phyloP scores from a whole-genome alignment of 1,140 invertebrate species.

The Drosophila ercepeae region DNA sequence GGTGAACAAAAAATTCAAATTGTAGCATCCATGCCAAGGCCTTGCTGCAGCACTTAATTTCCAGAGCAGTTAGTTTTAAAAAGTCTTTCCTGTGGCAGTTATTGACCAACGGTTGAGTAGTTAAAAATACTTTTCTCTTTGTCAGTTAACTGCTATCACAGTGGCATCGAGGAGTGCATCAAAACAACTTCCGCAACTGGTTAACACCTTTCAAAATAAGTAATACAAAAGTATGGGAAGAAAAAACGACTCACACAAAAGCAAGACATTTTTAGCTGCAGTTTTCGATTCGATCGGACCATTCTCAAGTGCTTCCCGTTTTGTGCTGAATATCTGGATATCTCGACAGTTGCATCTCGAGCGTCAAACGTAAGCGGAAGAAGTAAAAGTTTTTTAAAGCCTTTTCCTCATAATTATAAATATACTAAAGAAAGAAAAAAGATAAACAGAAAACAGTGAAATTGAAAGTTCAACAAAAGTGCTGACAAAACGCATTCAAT shows the following conservation, averaged over 20 bases:
- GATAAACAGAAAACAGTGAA: slow-evolving; percentile 40
- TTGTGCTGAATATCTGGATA: slow-evolving; percentile 29
- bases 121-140: slow-evolving; percentile 42
- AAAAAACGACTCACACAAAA: slow-evolving; percentile 10
- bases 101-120: slow-evolving; percentile 13
- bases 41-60: slow-evolving; percentile 21
- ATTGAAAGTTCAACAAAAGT: slow-evolving; percentile 57
- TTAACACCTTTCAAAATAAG: slow-evolving; percentile 59
- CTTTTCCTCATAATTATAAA: slow-evolving; percentile 55
- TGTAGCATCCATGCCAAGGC: slow-evolving; percentile 28
- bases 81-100: slow-evolving; percentile 31
- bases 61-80: slow-evolving; percentile 27
- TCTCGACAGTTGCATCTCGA: slow-evolving; percentile 36
- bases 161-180: slow-evolving; percentile 32
- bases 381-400: slow-evolving; percentile 60
- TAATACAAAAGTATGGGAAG: slow-evolving; percentile 5
- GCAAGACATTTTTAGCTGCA: slow-evolving; percentile 34
- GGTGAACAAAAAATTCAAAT: slow-evolving; percentile 15
- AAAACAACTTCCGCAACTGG: slow-evolving; percentile 64
- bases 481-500: slow-evolving; percentile 31
- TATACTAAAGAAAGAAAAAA: slow-evolving; percentile 10
- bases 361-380: slow-evolving; percentile 50
- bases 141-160: slow-evolving; percentile 48
- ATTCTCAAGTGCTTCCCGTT: slow-evolving; percentile 52
- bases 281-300: slow-evolving; percentile 19